These are phyloP conservation scores for Brachirus orientalis DNA, from an alignment of 2,113 vertebrate species.

Conservation along the genomic window DNA sequence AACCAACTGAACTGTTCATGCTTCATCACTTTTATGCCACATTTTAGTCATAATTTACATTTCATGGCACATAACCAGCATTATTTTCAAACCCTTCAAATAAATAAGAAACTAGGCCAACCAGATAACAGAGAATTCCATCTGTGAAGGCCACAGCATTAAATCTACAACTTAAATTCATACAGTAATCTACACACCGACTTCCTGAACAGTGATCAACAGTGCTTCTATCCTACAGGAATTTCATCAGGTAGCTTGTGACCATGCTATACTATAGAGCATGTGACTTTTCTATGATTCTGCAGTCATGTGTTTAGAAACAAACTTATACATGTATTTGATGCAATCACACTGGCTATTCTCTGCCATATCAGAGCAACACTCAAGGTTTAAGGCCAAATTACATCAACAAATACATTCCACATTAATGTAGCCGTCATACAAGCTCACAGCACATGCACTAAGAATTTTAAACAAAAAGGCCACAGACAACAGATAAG, in stretches of 20 bases:
- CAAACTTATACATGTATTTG: neutral
- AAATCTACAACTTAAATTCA: slow-evolving; percentile 40
- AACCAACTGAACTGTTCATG: neutral
- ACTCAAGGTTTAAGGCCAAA: slow-evolving; percentile 38
- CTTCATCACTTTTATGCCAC: slow-evolving; percentile 17
- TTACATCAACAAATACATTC: slow-evolving; percentile 16
- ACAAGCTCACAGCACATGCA: slow-evolving; percentile 68
- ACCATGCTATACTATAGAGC: neutral
- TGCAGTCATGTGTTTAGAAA: neutral
- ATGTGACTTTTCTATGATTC: slow-evolving; percentile 4
- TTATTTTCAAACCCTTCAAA: slow-evolving; percentile 17
- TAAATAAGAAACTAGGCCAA: slow-evolving; percentile 22
- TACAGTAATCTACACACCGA: slow-evolving; percentile 7
- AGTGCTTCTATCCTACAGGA: neutral
- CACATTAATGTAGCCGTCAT: slow-evolving; percentile 16
- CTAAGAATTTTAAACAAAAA: slow-evolving; percentile 60
- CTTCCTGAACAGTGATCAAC: slow-evolving; percentile 1
- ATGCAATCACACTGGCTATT: neutral
- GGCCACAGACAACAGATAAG: slow-evolving; percentile 56
- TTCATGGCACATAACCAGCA: slow-evolving; percentile 45
- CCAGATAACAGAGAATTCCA: slow-evolving; percentile 11
- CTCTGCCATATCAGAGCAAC: neutral
- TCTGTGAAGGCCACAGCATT: slow-evolving; percentile 25
- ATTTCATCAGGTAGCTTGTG: slow-evolving; percentile 12
- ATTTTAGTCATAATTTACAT: slow-evolving; percentile 34